Percentiles rank a stretch among this genome's conserved stretches.
Evolutionary conservation across 2,797 vertebrate genomes (phyloP).

Genomic region (Sebastiscus tertius): DNA sequence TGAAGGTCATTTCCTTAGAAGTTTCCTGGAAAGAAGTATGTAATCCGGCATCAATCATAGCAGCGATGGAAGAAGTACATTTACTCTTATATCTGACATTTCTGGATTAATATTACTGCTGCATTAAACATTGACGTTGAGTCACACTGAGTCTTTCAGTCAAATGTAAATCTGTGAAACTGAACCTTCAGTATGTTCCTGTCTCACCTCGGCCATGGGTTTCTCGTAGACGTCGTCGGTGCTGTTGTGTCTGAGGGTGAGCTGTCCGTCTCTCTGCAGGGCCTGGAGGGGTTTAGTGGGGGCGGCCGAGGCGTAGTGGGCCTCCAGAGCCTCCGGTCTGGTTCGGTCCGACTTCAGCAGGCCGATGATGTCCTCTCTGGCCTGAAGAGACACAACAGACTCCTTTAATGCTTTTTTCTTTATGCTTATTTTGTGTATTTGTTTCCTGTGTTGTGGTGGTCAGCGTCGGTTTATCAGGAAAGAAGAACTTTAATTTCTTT

Average conservation of each 20-base stretch:
- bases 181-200: not conserved
- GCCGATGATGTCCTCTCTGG: conserved; percentile 94
- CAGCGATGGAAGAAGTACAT: no score
- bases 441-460: not conserved
- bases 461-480: no score
- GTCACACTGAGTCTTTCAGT: no score
- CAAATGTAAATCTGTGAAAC: no score
- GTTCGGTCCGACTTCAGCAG: conserved; percentile 90
- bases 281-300: conserved; percentile 88
- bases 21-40: no score
- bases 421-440: not conserved
- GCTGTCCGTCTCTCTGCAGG: conserved; percentile 89
- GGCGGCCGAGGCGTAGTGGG: conserved; percentile 89
- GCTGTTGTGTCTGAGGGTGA: conserved; percentile 75
- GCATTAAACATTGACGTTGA: no score
- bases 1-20: no score
- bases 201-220: conserved; percentile 93
- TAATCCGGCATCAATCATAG: no score
- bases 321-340: conserved; percentile 90
- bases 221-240: conserved; percentile 91
- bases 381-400: conserved; percentile 78
- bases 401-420: not conserved
- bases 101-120: no score
- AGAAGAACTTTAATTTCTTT: not conserved
- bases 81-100: no score